These are phyloP conservation scores for Macrobrachium rosenbergii DNA, from an alignment of 1,140 invertebrate species.

Conservation along the genomic window DNA sequence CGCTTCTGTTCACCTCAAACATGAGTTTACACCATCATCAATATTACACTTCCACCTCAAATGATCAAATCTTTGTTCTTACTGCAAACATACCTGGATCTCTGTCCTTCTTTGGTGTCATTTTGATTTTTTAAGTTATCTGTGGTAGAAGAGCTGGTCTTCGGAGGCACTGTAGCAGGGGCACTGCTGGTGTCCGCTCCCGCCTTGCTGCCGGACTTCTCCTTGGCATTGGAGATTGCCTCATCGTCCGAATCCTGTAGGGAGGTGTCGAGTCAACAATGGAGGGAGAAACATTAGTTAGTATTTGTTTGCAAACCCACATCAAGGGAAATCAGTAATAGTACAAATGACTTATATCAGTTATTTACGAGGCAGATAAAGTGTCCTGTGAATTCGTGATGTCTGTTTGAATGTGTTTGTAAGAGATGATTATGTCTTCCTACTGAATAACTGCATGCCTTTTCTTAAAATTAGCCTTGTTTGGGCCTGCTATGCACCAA, in stretches of 20 bases:
- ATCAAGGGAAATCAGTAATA: constrained; percentile 2
- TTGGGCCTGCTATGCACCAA: too few species aligned
- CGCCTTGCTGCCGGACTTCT: background rate
- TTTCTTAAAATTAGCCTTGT: too few species aligned
- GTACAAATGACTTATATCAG: background rate
- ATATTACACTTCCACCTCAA: too few species aligned
- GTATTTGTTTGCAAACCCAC: constrained; percentile 2
- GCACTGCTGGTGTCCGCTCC: background rate
- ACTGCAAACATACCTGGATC: constrained; percentile 19
- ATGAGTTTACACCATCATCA: too few species aligned
- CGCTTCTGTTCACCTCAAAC: too few species aligned
- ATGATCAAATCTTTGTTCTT: background rate
- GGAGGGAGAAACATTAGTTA: constrained; percentile 23
- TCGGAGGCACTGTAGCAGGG: background rate
- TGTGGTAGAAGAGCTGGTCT: background rate
- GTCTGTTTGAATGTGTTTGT: background rate
- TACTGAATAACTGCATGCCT: too few species aligned
- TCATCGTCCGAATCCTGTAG: constrained; percentile 54
- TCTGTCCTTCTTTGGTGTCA: constrained; percentile 35
- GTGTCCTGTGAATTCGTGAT: background rate
- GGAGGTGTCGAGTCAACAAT: constrained; percentile 52
- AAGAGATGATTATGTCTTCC: background rate
- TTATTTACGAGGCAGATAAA: too few species aligned
- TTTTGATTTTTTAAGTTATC: constrained; percentile 11
- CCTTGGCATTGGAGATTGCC: constrained; percentile 1